Conservation (phyloP, 2,888 invertebrate species). For the Amorpha juglandis region DNA sequence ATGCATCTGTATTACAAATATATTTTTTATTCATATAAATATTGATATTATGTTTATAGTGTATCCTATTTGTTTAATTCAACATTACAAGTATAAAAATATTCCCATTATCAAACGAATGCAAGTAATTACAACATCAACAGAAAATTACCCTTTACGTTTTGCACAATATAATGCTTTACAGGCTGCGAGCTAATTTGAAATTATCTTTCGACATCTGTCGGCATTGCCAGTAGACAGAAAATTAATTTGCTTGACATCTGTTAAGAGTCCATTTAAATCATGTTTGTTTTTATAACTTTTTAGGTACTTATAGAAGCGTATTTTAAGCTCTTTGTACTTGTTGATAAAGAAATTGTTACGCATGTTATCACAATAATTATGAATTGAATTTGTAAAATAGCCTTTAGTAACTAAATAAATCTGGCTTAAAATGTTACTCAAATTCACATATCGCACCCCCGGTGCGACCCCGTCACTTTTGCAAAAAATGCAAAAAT, state of each 20-base stretch:
- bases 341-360: not conserved
- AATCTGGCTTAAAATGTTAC: no score
- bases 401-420: no score
- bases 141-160: not conserved
- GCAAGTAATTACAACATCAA: not conserved
- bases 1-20: not conserved
- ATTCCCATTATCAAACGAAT: no score
- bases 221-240: constrained; percentile 5
- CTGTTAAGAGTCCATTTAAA: constrained; percentile 5
- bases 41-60: not conserved
- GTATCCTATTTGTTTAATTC: no score
- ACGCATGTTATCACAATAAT: no score
- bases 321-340: not conserved
- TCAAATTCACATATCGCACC: no score
- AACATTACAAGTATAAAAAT: no score
- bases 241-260: constrained; percentile 16
- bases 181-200: constrained; percentile 11
- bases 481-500: no score
- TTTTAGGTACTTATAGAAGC: not conserved
- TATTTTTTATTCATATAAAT: no score
- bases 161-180: not conserved
- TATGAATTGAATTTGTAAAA: no score
- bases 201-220: constrained; percentile 21
- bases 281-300: not conserved
- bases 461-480: no score